Base-by-base conservation (phyloP, 2,797 vertebrate genomes). In the Antrozous pallidus region DNA sequence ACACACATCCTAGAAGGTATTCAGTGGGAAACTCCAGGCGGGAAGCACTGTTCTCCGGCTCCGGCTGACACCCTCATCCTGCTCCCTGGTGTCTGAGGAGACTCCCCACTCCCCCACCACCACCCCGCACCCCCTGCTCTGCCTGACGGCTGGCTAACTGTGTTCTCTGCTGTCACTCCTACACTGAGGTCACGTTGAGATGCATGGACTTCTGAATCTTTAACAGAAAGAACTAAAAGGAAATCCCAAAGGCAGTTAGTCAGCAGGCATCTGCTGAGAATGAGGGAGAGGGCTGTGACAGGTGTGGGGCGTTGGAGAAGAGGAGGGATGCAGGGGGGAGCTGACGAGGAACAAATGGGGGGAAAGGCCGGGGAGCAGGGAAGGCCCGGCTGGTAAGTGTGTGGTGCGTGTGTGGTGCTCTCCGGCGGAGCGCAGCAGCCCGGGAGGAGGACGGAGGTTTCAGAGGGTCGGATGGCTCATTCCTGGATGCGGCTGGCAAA, bases 151-250 rank as follows among this genome's bases (percentile, higher is more conserved):
- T 83, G 81, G 82, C 91, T 45, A 51, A 96, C 79, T 91, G 78
- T 63, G 93, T 91, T 95, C 93, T 93, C 82, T 84, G 95, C 95
- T 91, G 96, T 97, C 94, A 36, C 82, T 94, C 91, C 85, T 38
- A 79, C 79, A 18, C 91, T 31, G 42, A 95, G 96, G 94, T 11
- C 38, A 26, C 96, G 96, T 96, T 96, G 97, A 94, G 90, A 95
- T 86, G 74, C 81, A 6, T 28, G 31, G 93, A 93, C 96, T 97
- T 96, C 95, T 96, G 84, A 94, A 95, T 97, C 96, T 97, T 96
- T 97, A 95, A 98, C 96, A 95, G 94, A 95, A 91, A 95, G 96
- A 96, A 93, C 90, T 94, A 80, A 83, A 97, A 96, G 86, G 88
- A 96, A 95, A 92, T 96, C 96, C 95, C 94, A 80, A 58, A 91